Evolutionary conservation across 2,797 vertebrate genomes (phyloP).

Genomic region (Hafferia zeledoni): DNA sequence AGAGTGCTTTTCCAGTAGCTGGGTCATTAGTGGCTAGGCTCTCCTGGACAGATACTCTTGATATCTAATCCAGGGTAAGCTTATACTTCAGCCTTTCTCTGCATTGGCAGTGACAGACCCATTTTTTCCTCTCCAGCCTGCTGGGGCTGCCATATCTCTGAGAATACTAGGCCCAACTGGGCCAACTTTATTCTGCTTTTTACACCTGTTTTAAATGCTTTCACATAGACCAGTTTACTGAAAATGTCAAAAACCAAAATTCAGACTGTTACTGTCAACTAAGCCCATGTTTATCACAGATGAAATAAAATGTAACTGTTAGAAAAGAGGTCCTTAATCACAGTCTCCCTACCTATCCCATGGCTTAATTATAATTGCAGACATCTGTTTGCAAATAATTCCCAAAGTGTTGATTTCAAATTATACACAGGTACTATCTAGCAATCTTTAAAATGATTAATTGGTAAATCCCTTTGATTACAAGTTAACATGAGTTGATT

Average conservation of each 20-base stretch:
- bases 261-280: background rate
- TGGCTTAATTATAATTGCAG: background rate
- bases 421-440: background rate
- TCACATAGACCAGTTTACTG: background rate
- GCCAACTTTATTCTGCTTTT: background rate
- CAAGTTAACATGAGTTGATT: background rate
- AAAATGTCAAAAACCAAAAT: background rate
- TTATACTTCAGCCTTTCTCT: background rate
- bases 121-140: background rate
- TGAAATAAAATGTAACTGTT: background rate
- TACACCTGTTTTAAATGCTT: background rate
- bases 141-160: background rate
- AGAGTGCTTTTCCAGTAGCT: background rate
- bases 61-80: background rate
- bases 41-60: accelerated
- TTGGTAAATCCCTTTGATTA: background rate
- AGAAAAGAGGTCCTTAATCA: background rate
- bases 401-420: background rate
- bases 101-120: background rate
- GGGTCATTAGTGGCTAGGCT: background rate
- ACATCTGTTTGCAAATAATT: background rate
- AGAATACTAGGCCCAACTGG: background rate
- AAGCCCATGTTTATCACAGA: background rate
- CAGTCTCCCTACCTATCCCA: background rate
- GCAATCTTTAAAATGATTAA: background rate